Evolutionary conservation across 2,888 invertebrate genomes (phyloP), one percentile per base, ranked within the genome.

Genomic region (Unio pictorum): DNA sequence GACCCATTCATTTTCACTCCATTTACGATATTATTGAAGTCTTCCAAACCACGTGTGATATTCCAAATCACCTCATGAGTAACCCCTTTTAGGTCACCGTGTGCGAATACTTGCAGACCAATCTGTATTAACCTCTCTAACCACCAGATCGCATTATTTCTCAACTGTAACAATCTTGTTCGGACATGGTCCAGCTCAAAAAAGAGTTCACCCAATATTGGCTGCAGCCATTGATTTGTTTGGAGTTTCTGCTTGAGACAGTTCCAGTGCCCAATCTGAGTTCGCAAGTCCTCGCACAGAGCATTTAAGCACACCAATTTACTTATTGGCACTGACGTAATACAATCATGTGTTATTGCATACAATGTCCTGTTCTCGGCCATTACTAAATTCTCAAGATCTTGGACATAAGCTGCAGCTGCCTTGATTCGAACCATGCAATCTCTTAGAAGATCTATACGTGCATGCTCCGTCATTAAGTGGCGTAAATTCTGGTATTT

Each of bases 41-140:
- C 89, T 73, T 90, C 90, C 18, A 90, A 72, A 20, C 89, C 90
- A 6, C 89, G 79, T 6, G 87, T 84, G 61, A 89, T 84, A 66
- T 86, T 86, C 88, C 89, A 89, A 62, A 89, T 78, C 67, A 87
- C 81, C 70, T 89, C 87, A 55, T 87, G 86, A 3, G 86, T 85
- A 28, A 88, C 67, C 11, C 77, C 80, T 4, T 85, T 84, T 20
- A 87, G 71, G 69, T 88, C 87, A 62, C 87, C 85, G 73, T 89
- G 89, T 54, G 89, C 88, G 66, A 89, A 84, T 28, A 90, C 89
- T 68, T 86, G 84, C 59, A 90, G 81, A 15, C 90, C 89, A 59
- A 88, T 79, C 15, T 84, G 75, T 15, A 89, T 86, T 45, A 90
- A 81, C 62, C 83, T 83, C 56, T 88, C 84, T 64, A 88, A 72